These are phyloP conservation scores for Erebia ligea DNA, from an alignment of 2,888 invertebrate genomes.

Conservation along the genomic window DNA sequence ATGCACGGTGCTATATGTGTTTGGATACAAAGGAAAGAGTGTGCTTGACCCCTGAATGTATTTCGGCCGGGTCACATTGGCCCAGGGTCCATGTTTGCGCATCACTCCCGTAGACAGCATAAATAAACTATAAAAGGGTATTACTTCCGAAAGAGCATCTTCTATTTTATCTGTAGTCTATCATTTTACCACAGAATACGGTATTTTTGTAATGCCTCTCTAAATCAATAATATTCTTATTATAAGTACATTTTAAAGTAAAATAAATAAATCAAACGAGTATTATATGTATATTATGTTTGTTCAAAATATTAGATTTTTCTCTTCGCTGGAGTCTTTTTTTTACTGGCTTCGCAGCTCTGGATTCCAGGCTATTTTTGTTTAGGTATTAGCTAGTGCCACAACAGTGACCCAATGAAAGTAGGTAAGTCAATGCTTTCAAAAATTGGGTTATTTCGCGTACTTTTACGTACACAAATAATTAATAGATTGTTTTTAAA, in stretches of 20 bases:
- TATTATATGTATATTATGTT: too few species aligned
- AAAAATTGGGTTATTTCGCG: too few species aligned
- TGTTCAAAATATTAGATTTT: background rate
- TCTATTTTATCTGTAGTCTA: background rate
- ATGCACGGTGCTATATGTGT: constrained; percentile 72
- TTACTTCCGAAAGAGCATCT: constrained; percentile 25
- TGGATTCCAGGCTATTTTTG: background rate
- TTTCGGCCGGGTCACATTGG: constrained; percentile 43
- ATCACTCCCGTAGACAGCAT: constrained; percentile 32
- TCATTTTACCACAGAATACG: background rate
- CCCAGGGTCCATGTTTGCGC: constrained; percentile 47
- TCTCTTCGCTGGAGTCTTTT: background rate
- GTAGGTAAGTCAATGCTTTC: too few species aligned
- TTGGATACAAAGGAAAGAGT: constrained; percentile 70
- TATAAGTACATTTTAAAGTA: too few species aligned
- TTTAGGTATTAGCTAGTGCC: background rate
- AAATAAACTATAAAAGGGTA: constrained; percentile 37
- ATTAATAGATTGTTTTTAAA: too few species aligned
- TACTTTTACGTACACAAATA: too few species aligned
- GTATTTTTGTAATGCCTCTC: too few species aligned
- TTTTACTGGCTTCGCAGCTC: background rate
- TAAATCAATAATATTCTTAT: too few species aligned
- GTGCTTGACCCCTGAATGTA: constrained; percentile 70
- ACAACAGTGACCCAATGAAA: too few species aligned
- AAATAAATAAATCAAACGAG: too few species aligned